Conservation (phyloP, 2,797 vertebrate species). For the Chiloscyllium punctatum region DNA sequence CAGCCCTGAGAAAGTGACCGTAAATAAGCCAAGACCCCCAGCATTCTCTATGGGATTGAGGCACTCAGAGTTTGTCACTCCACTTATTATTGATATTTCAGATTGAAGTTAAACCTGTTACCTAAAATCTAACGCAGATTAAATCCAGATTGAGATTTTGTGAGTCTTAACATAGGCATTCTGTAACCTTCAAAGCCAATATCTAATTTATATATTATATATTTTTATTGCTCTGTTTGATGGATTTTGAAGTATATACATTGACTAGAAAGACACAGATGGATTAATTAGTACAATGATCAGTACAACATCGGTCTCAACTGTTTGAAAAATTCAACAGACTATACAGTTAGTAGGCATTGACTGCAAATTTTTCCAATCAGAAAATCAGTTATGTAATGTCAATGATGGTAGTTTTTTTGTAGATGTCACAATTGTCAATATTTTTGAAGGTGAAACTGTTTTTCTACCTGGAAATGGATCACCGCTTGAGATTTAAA, state of each 20-base stretch:
- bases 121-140: not conserved
- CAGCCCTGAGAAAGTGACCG: slow-evolving; percentile 65
- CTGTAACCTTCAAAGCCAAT: not conserved
- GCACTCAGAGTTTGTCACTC: slow-evolving; percentile 70
- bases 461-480: not conserved
- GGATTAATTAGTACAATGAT: not conserved
- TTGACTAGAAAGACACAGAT: not conserved
- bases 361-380: not conserved
- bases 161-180: not conserved
- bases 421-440: not conserved
- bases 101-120: slow-evolving; percentile 45
- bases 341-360: not conserved
- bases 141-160: not conserved
- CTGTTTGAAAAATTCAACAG: not conserved
- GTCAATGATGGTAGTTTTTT: not conserved
- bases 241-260: not conserved
- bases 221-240: not conserved
- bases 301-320: not conserved
- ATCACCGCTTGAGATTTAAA: not conserved
- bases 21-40: slow-evolving; percentile 59
- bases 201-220: not conserved
- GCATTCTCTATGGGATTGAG: slow-evolving; percentile 71
- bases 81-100: slow-evolving; percentile 55
- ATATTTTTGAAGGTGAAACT: not conserved
- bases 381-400: not conserved